Conservation (phyloP, 2,888 invertebrate species). For the Zygogramma bicolorata region DNA sequence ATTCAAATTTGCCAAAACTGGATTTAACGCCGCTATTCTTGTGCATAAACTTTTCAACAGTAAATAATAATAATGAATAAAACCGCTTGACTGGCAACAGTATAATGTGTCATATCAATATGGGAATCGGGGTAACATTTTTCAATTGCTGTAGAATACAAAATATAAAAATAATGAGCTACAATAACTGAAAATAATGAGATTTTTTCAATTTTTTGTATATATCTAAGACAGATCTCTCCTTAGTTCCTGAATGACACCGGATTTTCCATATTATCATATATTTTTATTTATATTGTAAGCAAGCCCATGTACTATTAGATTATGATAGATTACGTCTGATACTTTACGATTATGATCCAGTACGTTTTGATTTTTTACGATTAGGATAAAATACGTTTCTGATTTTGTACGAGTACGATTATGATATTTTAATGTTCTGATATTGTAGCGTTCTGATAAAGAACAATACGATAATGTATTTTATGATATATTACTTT, state of each 20-base stretch:
- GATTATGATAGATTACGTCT: too few relatives aligned
- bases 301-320: too few relatives aligned
- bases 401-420: not conserved
- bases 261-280: too few relatives aligned
- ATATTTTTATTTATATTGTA: too few relatives aligned
- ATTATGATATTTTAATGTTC: not conserved
- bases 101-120: not conserved
- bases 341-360: too few relatives aligned
- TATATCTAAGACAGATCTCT: too few relatives aligned
- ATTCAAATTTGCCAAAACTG: not conserved
- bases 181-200: too few relatives aligned
- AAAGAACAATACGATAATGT: not conserved
- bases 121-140: not conserved
- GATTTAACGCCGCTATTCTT: not conserved
- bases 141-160: too few relatives aligned
- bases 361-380: too few relatives aligned
- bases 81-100: not conserved
- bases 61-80: not conserved
- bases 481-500: not conserved
- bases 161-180: too few relatives aligned
- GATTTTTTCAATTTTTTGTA: too few relatives aligned
- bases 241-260: too few relatives aligned
- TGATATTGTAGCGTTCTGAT: not conserved
- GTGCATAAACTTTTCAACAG: not conserved
- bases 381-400: not conserved